A percentile compares a stretch with the other conserved stretches of the same genome.
Conservation (phyloP, 30 jellyfish, hydroid and myxozoan species). For the Aurelia aurita region DNA sequence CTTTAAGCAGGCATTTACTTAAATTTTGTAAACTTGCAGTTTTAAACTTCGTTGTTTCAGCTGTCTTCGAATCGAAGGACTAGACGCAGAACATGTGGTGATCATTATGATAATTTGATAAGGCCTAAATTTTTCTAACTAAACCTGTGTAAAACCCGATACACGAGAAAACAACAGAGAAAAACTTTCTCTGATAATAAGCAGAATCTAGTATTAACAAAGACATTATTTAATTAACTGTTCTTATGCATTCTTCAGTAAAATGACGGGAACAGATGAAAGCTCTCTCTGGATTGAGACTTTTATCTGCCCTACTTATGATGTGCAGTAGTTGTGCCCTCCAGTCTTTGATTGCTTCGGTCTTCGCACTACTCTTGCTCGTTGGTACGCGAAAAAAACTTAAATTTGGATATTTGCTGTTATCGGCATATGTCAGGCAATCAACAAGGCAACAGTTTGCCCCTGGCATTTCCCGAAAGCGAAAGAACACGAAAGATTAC, state of each 20-base stretch:
- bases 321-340: conserved; percentile 53
- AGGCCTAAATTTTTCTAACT: conserved; percentile 33
- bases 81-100: too few relatives aligned
- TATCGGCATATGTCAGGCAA: conserved; percentile 48
- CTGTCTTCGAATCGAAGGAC: too few relatives aligned
- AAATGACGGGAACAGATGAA: conserved; percentile 64
- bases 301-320: conserved; percentile 51
- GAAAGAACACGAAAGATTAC: background rate
- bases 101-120: too few relatives aligned
- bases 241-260: conserved; percentile 60
- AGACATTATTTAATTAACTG: conserved; percentile 28
- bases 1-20: background rate
- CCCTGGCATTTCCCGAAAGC: conserved; percentile 61
- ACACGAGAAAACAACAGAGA: background rate
- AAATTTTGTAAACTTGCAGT: background rate
- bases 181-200: background rate
- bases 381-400: conserved; percentile 50
- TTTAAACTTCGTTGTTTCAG: background rate
- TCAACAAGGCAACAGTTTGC: conserved; percentile 62
- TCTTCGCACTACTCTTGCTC: conserved; percentile 61
- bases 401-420: conserved; percentile 24
- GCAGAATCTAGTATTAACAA: conserved; percentile 27
- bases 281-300: conserved; percentile 56
- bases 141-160: background rate
- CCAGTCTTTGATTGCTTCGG: conserved; percentile 37